Evolutionary conservation across 1,140 invertebrate genomes (phyloP).

Genomic region (Sesamia nonagrioides): DNA sequence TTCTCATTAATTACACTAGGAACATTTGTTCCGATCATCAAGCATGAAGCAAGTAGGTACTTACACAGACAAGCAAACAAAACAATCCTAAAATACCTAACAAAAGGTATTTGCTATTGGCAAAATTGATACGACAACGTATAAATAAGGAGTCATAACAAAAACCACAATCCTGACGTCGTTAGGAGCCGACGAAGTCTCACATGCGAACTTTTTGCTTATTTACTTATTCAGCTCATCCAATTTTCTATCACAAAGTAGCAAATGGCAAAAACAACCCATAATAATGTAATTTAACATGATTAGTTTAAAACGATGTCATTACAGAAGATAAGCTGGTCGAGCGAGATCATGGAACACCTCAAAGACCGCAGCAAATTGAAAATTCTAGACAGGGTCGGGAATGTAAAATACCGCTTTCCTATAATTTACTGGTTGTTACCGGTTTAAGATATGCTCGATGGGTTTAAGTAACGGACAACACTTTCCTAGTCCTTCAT

Average conservation of each 20-base stretch:
- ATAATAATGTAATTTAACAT: conserved; percentile 12
- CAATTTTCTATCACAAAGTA: conserved; percentile 21
- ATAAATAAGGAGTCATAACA: too few relatives aligned
- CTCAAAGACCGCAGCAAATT: not conserved
- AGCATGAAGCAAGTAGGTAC: too few relatives aligned
- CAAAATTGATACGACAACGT: too few relatives aligned
- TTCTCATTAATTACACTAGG: too few relatives aligned
- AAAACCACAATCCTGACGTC: not conserved
- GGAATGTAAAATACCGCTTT: conserved; percentile 2
- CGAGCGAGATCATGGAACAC: not conserved
- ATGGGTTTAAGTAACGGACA: not conserved
- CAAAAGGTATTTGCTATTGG: too few relatives aligned
- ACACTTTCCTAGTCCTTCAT: not conserved
- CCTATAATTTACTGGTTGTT: not conserved
- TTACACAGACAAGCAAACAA: too few relatives aligned
- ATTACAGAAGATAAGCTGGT: not conserved
- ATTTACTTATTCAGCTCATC: not conserved
- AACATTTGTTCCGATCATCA: too few relatives aligned
- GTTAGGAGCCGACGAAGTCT: not conserved
- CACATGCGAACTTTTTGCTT: conserved; percentile 29
- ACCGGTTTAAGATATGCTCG: not conserved
- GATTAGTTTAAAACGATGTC: conserved; percentile 14
- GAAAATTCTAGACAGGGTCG: conserved; percentile 6
- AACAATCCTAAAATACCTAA: too few relatives aligned
- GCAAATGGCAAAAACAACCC: not conserved